Evolutionary conservation across 2,888 invertebrate species (phyloP).

Genomic region (Cheilosia impressa): DNA sequence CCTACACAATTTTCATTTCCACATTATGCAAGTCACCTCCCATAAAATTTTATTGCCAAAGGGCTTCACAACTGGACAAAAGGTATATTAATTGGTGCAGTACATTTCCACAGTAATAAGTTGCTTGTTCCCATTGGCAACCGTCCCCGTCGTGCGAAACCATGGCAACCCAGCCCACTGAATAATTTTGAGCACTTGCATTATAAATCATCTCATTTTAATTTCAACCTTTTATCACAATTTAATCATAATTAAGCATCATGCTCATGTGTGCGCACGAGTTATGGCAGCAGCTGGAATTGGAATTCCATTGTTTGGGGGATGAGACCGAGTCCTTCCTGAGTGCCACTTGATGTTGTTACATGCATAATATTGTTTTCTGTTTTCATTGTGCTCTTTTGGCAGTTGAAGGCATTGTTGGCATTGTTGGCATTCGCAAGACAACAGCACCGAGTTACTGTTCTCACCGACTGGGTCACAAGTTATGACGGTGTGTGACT

Average conservation of each 20-base stretch:
- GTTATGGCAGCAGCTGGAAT: conserved; percentile 9
- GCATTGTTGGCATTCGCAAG: conserved; percentile 17
- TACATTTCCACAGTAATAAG: conserved; percentile 2
- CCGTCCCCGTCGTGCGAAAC: neutral
- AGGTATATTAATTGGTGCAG: conserved; percentile 1
- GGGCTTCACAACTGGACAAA: neutral
- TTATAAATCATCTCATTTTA: neutral
- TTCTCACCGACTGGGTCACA: conserved; percentile 6
- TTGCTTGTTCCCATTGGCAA: neutral
- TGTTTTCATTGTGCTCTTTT: conserved; percentile 51
- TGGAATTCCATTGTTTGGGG: conserved; percentile 13
- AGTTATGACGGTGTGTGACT: neutral
- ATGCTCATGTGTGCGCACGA: conserved; percentile 19
- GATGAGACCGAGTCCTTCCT: neutral
- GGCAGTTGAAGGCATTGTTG: conserved; percentile 21
- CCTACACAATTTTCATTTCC: neutral
- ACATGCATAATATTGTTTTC: conserved; percentile 26
- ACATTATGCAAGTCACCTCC: conserved; percentile 1
- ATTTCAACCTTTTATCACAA: conserved; percentile 19
- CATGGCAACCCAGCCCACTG: neutral
- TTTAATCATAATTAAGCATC: conserved; percentile 48
- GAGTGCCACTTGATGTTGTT: conserved; percentile 43
- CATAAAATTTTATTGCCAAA: neutral
- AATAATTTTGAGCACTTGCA: conserved; percentile 27
- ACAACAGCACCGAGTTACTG: neutral